phyloP scores from a whole-genome alignment of 2,113 vertebrate genomes.

The Accipiter cooperii region DNA sequence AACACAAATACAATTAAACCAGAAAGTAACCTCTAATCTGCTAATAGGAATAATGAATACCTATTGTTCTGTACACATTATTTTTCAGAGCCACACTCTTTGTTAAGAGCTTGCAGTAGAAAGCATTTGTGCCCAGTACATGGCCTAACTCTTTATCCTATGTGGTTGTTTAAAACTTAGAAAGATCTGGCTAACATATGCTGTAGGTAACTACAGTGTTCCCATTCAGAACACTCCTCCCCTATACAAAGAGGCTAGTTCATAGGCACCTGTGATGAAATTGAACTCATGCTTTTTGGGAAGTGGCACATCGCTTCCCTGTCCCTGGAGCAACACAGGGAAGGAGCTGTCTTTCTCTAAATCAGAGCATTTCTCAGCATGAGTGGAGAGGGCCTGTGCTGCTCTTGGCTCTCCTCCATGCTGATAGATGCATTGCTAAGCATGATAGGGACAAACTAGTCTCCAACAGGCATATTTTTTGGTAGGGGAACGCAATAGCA shows the following conservation, averaged over 20 bases:
- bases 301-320: neutral
- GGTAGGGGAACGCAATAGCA: neutral
- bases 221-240: neutral
- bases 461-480: neutral
- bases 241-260: neutral
- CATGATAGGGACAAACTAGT: neutral
- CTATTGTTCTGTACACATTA: neutral
- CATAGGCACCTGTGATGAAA: neutral
- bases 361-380: conserved; percentile 9
- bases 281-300: neutral
- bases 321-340: neutral
- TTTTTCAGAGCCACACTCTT: neutral
- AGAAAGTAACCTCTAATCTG: neutral
- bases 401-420: neutral
- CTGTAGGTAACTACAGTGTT: neutral
- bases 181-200: neutral
- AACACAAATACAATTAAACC: neutral
- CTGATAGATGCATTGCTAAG: neutral
- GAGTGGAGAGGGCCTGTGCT: neutral
- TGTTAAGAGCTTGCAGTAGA: neutral
- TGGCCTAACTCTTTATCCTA: neutral
- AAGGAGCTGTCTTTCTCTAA: neutral
- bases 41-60: neutral
- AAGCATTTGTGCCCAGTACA: neutral
- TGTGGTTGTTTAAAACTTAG: neutral